These are phyloP conservation scores for Celastrina argiolus DNA, from an alignment of 2,888 invertebrate species.

Conservation along the genomic window DNA sequence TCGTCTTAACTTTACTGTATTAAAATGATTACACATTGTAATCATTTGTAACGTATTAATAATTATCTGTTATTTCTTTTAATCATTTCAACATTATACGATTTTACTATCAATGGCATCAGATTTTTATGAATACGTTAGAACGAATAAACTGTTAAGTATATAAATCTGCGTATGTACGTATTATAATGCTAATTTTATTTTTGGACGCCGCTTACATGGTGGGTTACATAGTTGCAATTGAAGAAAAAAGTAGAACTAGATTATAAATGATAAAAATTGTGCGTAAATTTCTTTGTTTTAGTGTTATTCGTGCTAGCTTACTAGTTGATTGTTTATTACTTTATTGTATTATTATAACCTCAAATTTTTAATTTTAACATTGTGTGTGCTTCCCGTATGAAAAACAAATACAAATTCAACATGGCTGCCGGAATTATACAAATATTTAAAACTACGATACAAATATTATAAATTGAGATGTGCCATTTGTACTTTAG, in stretches of 20 bases:
- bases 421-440: slow-evolving; percentile 5
- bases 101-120: not conserved
- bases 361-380: slow-evolving; percentile 22
- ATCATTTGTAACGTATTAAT: no score
- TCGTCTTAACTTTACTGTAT: no score
- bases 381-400: slow-evolving; percentile 62
- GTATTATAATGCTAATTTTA: slow-evolving; percentile 41
- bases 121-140: not conserved
- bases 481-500: not conserved
- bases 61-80: no score
- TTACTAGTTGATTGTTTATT: slow-evolving; percentile 43
- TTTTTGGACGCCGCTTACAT: slow-evolving; percentile 75
- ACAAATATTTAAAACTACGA: not conserved
- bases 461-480: not conserved
- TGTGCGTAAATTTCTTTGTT: slow-evolving; percentile 35
- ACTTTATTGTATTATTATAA: slow-evolving; percentile 29
- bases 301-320: slow-evolving; percentile 48
- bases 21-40: no score
- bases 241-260: slow-evolving; percentile 79
- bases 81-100: no score
- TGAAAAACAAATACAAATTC: slow-evolving; percentile 43
- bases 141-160: not conserved
- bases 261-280: slow-evolving; percentile 77
- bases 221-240: slow-evolving; percentile 72
- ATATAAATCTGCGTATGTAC: slow-evolving; percentile 11